Base-by-base conservation (phyloP, 2,113 vertebrate species). In the Phylloscopus whistleri region DNA sequence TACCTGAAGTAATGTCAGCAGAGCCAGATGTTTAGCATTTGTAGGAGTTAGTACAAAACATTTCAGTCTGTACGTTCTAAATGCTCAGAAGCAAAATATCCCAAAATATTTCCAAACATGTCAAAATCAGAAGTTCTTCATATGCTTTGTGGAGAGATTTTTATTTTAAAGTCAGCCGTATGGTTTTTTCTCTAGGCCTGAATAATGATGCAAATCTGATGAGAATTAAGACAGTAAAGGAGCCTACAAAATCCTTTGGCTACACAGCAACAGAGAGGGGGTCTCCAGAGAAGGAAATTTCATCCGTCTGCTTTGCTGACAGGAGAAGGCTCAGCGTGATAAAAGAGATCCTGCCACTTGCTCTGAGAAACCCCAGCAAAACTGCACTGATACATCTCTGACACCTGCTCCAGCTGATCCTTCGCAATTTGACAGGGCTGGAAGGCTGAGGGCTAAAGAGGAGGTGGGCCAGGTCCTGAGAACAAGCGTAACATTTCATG, bases 271-370 rank as follows among this genome's bases (percentile, higher is more conserved):
- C 62, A 66, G 92, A 90, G 66, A 72, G 64, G 64, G 67, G 64
- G 92, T 96, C 96, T 96, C 94, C 73, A 96, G 94, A 96, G 94
- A 86, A 96, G 96, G 97, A 97, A 97, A 98, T 97, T 98, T 97
- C 96, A 96, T 97, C 97, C 22, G 90, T 84, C 93, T 72, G 67
- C 89, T 87, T 93, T 31, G 96, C 96, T 98, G 98, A 98, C 98
- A 98, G 97, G 96, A 92, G 63, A 85, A 81, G 97, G 96, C 97
- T 97, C 96, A 87, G 94, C 5, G 7, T 97, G 98, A 98, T 98
- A 98, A 97, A 97, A 97, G 93, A 84, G 93, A 97, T 96, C 73
- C 97, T 98, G 96, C 96, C 89, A 94, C 95, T 98, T 37, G 96
- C 96, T 96, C 93, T 92, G 96, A 91, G 91, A 95, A 96, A 93